Evolutionary conservation across 2,113 vertebrate species (phyloP).

Genomic region (Caretta caretta): DNA sequence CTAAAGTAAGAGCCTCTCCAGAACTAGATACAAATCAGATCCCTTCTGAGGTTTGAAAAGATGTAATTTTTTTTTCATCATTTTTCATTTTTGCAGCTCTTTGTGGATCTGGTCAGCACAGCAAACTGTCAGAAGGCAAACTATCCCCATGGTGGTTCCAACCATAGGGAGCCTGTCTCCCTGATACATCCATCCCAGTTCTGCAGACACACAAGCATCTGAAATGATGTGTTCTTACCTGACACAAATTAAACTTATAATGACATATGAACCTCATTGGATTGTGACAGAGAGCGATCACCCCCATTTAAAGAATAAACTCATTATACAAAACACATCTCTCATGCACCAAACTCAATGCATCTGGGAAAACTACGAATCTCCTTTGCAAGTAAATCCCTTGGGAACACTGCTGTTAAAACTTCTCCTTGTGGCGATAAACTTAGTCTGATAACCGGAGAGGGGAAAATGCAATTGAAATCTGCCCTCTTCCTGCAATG

Average conservation of each 20-base stretch:
- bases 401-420: constrained; percentile 31
- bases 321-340: background rate
- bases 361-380: background rate
- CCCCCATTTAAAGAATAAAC: background rate
- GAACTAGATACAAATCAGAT: constrained; percentile 3
- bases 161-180: background rate
- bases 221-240: background rate
- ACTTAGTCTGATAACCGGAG: constrained; percentile 33
- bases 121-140: background rate
- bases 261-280: background rate
- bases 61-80: constrained; percentile 2
- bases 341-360: background rate
- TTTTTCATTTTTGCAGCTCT: constrained; percentile 11
- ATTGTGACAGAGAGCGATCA: background rate
- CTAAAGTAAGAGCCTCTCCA: background rate
- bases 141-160: background rate
- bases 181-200: background rate
- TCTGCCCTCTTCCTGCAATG: constrained; percentile 51
- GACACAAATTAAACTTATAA: constrained; percentile 10
- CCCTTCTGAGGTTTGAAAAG: constrained; percentile 32
- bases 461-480: constrained; percentile 67
- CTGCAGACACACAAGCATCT: background rate
- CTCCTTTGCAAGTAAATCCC: constrained; percentile 28
- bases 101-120: background rate
- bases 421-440: constrained; percentile 31